phyloP scores from a whole-genome alignment of 2,113 vertebrate species.

The Hippocampus abdominalis region DNA sequence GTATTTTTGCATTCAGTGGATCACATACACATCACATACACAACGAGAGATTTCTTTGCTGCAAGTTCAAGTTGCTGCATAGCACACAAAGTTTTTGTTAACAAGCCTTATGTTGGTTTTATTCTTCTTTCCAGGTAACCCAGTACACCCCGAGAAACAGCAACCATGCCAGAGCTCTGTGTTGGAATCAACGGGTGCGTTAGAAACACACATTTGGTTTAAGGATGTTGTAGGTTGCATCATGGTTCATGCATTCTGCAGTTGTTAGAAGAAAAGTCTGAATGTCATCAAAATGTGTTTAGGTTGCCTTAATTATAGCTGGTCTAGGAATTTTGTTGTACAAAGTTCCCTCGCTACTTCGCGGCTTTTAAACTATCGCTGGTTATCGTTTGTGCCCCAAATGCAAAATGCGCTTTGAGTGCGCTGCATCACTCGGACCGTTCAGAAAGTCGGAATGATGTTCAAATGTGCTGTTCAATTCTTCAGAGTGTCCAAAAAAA shows the following conservation, averaged over 20 bases:
- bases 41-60: background rate
- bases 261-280: background rate
- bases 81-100: background rate
- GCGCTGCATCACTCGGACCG: too few species aligned
- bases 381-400: too few species aligned
- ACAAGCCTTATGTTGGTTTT: background rate
- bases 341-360: too few species aligned
- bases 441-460: too few species aligned
- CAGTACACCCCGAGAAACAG: slow-evolving; percentile 39
- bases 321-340: background rate
- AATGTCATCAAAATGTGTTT: background rate
- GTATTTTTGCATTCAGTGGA: background rate
- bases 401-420: too few species aligned
- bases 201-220: slow-evolving; percentile 4
- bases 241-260: background rate
- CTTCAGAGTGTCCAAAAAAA: too few species aligned
- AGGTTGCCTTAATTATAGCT: background rate
- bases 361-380: too few species aligned
- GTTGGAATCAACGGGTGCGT: slow-evolving; percentile 80
- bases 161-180: slow-evolving; percentile 71
- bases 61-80: too few species aligned
- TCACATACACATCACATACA: background rate
- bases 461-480: too few species aligned
- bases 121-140: slow-evolving; percentile 42
- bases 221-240: background rate